Percentiles rank a stretch among this genome's conserved stretches.
Evolutionary conservation across 1,140 invertebrate genomes (phyloP).

Genomic region (Mya arenaria): DNA sequence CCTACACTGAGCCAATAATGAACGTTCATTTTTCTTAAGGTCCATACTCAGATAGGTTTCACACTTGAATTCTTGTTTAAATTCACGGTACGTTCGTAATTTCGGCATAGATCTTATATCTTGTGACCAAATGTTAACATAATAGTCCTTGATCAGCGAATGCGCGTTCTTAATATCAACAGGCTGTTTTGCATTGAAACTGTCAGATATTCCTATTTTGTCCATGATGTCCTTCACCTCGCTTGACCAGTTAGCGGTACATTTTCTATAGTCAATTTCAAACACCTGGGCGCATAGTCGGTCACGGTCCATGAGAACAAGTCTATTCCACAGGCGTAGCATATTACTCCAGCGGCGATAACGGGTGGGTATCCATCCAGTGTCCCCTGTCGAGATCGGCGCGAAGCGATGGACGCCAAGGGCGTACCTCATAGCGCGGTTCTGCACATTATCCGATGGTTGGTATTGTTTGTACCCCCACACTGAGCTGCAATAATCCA

Average conservation of each 20-base stretch:
- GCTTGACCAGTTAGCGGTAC: conserved; percentile 37
- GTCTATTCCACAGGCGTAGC: conserved; percentile 27
- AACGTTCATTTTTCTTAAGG: conserved; percentile 5
- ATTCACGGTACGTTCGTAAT: background rate
- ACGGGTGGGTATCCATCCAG: background rate
- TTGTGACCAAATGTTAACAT: background rate
- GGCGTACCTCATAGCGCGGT: conserved; percentile 49
- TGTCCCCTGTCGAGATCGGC: conserved; percentile 3
- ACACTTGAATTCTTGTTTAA: background rate
- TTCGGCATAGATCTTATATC: background rate
- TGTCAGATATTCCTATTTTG: background rate
- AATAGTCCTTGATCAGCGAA: background rate
- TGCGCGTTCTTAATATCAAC: background rate
- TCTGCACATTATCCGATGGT: conserved; percentile 43
- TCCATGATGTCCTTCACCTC: conserved; percentile 16
- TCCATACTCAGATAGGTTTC: background rate
- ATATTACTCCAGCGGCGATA: conserved; percentile 9
- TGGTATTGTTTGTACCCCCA: conserved; percentile 50
- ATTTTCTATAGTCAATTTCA: conserved; percentile 9
- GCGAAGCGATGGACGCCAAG: conserved; percentile 52
- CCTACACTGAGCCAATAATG: too few relatives aligned
- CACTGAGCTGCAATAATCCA: conserved; percentile 44
- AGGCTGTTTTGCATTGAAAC: background rate
- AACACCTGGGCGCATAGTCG: conserved; percentile 20
- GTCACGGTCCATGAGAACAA: background rate